Conservation (phyloP, 2,797 vertebrate genomes). For the Pelodytes ibericus region DNA sequence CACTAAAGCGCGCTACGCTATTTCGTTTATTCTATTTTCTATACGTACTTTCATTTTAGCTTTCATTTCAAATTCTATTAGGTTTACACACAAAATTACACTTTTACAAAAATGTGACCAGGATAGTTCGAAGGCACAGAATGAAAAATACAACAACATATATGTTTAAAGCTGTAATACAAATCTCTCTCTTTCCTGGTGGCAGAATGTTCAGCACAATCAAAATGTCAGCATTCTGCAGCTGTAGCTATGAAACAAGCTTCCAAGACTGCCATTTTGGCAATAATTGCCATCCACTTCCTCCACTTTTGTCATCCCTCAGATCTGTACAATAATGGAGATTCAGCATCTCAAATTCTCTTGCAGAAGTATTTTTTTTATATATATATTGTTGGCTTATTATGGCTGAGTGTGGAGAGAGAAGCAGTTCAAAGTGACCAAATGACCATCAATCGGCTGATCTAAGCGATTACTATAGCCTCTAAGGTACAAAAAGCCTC, state of each 20-base stretch:
- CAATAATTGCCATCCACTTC: conserved; percentile 9
- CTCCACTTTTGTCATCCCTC: neutral
- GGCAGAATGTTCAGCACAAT: conserved; percentile 11
- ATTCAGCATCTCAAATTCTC: neutral
- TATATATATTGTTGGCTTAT: neutral
- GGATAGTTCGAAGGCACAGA: neutral
- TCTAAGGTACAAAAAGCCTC: neutral
- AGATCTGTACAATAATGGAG: neutral
- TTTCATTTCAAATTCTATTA: no score
- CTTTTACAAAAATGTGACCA: no score
- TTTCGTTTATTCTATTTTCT: no score
- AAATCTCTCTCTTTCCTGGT: neutral
- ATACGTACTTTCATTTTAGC: no score
- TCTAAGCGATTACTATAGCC: neutral
- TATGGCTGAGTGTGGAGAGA: neutral
- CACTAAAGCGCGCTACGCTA: no score
- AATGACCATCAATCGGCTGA: neutral
- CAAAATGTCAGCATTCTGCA: conserved; percentile 5
- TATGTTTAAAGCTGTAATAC: neutral
- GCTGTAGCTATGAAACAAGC: conserved; percentile 1
- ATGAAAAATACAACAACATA: neutral
- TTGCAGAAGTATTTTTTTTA: neutral
- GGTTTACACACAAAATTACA: no score
- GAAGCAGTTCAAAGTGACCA: conserved; percentile 8
- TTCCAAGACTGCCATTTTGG: conserved; percentile 1